Base-by-base conservation (phyloP, 2,797 vertebrate genomes). In the Typhlichthys eigenmanni region DNA sequence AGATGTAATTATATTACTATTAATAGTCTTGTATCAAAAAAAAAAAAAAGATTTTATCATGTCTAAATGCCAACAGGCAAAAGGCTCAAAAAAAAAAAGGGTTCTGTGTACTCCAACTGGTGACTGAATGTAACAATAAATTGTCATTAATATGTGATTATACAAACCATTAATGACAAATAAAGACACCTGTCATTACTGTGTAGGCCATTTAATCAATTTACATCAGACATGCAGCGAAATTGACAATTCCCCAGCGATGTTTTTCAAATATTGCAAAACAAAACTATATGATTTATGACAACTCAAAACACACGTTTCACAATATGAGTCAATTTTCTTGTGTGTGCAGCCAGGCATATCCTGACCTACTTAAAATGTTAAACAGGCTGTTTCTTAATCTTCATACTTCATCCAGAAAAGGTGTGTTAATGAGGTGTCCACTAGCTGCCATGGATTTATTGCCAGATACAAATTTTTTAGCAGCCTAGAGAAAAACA, bases 371-470 rank as follows among this genome's bases (percentile, higher is more conserved):
- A 3, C 24, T 76, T 72, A 70, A 83, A 80, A 73, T 67, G n/a
- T 71, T 49, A 65, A 52, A 68, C 52, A 52, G 47, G 13, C 58
- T 2, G 9, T 47, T 76, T 53, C 68, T 56, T 46, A 6, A 13
- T 57, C 71, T 85, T 94, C 86, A 96, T 82, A 98, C 32, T 75
- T 98, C 96, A 67, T 97, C 94, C 64, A 94, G 77, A 82, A 96
- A 98, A 7, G 96, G 96, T 32, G 94, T 95, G 76, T 93, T 92
- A 55, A 82, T 80, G 79, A 98, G 88, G 52, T 95, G 85, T 71
- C 97, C 96, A 11, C 86, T 84, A 12, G 93, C 92, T 78, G 94
- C 90, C 95, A 98, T 95, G 2, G 94, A 95, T 84, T 97, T 98
- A 88, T 92, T 94, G 71, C 95, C 90, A 71, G 78, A 89, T 59